Evolutionary conservation across 2,797 vertebrate genomes (phyloP).

Genomic region (Argya squamiceps): DNA sequence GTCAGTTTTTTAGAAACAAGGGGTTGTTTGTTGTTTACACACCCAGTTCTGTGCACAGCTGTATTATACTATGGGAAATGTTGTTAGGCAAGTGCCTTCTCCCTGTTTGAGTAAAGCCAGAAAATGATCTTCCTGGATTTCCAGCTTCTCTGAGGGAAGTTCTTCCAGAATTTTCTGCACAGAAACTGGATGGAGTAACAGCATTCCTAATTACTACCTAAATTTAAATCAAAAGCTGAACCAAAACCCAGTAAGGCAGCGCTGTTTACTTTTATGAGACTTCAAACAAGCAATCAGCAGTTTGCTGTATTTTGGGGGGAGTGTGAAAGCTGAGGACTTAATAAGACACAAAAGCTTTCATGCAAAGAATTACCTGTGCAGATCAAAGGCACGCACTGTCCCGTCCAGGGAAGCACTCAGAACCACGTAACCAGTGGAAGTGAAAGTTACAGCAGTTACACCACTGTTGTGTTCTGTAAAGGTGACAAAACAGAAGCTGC

Average conservation of each 20-base stretch:
- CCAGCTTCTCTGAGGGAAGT: neutral
- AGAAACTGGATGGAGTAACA: neutral
- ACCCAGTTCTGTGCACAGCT: neutral
- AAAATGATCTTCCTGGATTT: neutral
- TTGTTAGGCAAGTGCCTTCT: neutral
- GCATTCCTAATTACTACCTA: neutral
- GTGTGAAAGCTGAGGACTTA: neutral
- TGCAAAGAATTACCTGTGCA: slow-evolving; percentile 85
- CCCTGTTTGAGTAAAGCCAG: neutral
- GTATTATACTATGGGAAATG: rapidly evolving
- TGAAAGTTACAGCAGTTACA: slow-evolving; percentile 88
- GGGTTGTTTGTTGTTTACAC: neutral
- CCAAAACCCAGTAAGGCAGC: neutral
- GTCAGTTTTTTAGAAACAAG: neutral
- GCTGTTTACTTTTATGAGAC: neutral
- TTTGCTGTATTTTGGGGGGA: neutral
- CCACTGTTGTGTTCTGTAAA: slow-evolving; percentile 94
- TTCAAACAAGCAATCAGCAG: neutral
- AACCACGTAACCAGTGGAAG: slow-evolving; percentile 86
- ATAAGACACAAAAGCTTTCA: neutral
- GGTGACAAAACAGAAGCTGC: slow-evolving; percentile 94
- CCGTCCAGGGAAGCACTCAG: slow-evolving; percentile 94
- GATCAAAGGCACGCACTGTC: slow-evolving; percentile 92
- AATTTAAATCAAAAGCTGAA: neutral
- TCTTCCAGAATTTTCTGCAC: neutral